A percentile compares a stretch with the other conserved stretches of the same genome.
Evolutionary conservation across 2,888 invertebrate species (phyloP).

Genomic region (Pristionchus exspectatus): DNA sequence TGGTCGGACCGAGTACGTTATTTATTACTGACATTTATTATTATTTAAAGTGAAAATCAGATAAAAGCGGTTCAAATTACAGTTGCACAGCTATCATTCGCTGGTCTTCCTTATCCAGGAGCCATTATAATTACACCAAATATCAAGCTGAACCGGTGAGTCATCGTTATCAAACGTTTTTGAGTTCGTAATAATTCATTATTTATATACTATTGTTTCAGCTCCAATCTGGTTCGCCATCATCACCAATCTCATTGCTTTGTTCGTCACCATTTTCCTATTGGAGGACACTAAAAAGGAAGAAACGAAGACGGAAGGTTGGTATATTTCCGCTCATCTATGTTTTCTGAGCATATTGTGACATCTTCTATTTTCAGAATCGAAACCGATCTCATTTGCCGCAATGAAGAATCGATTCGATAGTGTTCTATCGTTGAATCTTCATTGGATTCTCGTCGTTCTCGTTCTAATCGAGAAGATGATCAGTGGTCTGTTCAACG

Average conservation of each 20-base stretch:
- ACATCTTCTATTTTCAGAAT: not conserved
- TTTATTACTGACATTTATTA: too few relatives aligned
- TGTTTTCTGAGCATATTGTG: too few relatives aligned
- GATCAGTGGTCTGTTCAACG: not conserved
- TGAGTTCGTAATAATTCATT: not conserved
- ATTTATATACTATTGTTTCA: not conserved
- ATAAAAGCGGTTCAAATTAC: not conserved
- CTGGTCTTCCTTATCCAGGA: slow-evolving; percentile 18
- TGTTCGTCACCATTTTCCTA: not conserved
- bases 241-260: slow-evolving; percentile 27
- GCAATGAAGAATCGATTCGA: not conserved
- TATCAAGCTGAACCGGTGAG: slow-evolving; percentile 7
- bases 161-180: not conserved
- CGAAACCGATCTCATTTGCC: not conserved
- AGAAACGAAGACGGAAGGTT: not conserved
- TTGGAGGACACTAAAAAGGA: not conserved
- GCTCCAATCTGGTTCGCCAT: slow-evolving; percentile 49
- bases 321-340: too few relatives aligned
- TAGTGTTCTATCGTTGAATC: not conserved
- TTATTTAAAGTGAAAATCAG: not conserved
- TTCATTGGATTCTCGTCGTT: not conserved
- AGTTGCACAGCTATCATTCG: slow-evolving; percentile 9
- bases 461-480: not conserved
- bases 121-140: not conserved
- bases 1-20: slow-evolving; percentile 12